Percentiles rank a stretch among this genome's conserved stretches.
phyloP scores from a whole-genome alignment of 2,113 vertebrate species.

The Forbesichthys agassizii region DNA sequence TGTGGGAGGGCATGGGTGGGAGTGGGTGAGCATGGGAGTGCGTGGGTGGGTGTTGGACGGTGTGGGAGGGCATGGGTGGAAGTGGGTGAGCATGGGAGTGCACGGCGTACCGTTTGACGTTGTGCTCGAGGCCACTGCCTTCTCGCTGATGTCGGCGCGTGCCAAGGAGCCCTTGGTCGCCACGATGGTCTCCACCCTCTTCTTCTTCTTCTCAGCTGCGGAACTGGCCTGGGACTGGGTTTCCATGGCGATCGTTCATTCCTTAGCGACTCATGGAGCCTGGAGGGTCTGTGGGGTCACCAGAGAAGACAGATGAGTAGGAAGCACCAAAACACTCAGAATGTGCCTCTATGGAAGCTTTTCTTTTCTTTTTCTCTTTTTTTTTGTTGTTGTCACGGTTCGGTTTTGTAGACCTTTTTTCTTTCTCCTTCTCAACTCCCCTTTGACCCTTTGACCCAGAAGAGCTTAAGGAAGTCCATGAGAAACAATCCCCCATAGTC shows the following conservation, averaged over 20 bases:
- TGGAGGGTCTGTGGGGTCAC: conserved; percentile 70
- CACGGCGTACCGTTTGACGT: conserved; percentile 91
- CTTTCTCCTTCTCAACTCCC: background rate
- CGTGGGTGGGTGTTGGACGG: background rate
- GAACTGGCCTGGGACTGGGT: conserved; percentile 94
- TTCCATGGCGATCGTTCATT: conserved; percentile 96
- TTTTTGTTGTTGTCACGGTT: no score
- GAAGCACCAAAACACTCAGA: no score
- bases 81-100: background rate
- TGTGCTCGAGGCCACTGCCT: conserved; percentile 97
- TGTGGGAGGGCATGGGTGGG: no score
- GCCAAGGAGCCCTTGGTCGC: conserved; percentile 86
- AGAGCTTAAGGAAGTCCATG: conserved; percentile 42
- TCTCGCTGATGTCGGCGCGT: conserved; percentile 95
- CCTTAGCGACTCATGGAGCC: conserved; percentile 85
- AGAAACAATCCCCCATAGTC: conserved; percentile 44
- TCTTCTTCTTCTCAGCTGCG: conserved; percentile 95
- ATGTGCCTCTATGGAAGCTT: no score
- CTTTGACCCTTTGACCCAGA: conserved; percentile 24
- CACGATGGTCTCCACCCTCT: conserved; percentile 94
- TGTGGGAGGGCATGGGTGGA: background rate
- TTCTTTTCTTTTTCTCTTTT: background rate
- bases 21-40: background rate
- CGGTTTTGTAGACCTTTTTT: no score
- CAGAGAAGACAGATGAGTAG: background rate